A percentile compares a stretch with the other conserved stretches of the same genome.
Conservation (phyloP, 2,113 vertebrate genomes). For the Pelmatolapia mariae region DNA sequence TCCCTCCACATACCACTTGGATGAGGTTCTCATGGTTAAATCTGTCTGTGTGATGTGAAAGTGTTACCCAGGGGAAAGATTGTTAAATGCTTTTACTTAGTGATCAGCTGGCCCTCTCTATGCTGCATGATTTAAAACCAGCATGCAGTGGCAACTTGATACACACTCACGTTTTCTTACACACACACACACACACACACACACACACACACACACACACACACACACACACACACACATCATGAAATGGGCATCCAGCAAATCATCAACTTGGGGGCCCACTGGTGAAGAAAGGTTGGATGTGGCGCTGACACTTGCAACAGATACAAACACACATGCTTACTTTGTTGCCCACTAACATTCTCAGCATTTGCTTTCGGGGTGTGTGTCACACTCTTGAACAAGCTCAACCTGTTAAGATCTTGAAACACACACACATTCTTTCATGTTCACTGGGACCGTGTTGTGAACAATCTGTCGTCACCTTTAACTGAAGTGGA, state of each 20-base stretch:
- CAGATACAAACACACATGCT: not conserved
- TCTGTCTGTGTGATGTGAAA: constrained; percentile 3
- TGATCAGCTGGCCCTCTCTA: constrained; percentile 1
- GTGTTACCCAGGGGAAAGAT: constrained; percentile 4
- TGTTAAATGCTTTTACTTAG: constrained; percentile 34
- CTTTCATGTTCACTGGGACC: not conserved
- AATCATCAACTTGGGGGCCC: not conserved
- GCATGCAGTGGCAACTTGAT: constrained; percentile 1
- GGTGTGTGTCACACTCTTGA: constrained; percentile 37
- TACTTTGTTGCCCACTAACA: not conserved
- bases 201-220: too few relatives aligned
- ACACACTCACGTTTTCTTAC: too few relatives aligned
- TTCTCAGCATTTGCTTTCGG: constrained; percentile 6
- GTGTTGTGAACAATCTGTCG: constrained; percentile 48
- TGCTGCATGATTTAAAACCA: constrained; percentile 9
- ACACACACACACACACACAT: not conserved
- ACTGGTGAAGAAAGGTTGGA: constrained; percentile 26
- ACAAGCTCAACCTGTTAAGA: not conserved
- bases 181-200: too few relatives aligned
- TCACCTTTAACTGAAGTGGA: constrained; percentile 36
- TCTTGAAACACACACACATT: constrained; percentile 17
- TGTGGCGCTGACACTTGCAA: constrained; percentile 13
- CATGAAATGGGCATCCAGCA: not conserved
- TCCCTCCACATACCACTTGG: not conserved
- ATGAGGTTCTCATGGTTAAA: not conserved